Percentiles rank a stretch among this genome's conserved stretches.
phyloP scores from a whole-genome alignment of 2,113 vertebrate species.

The Drymodes brunneopygia region DNA sequence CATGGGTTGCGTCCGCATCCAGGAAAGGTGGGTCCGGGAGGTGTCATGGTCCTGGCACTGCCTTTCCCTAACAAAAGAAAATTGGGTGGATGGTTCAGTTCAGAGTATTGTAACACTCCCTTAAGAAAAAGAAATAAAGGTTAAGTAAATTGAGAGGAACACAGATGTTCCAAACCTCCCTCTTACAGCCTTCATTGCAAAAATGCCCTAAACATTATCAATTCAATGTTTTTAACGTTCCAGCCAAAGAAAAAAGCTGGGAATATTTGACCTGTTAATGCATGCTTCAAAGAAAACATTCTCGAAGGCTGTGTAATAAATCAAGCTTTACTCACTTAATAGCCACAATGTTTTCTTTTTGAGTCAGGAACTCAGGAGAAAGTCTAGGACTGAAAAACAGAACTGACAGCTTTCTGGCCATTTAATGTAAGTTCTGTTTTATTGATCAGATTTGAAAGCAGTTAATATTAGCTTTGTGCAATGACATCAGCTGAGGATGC shows the following conservation, averaged over 20 bases:
- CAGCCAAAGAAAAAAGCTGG: conserved; percentile 1
- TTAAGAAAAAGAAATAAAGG: neutral
- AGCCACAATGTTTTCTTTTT: conserved; percentile 68
- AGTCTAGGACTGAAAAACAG: conserved; percentile 17
- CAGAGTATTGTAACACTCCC: neutral
- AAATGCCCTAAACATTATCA: neutral
- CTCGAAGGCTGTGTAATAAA: conserved; percentile 72
- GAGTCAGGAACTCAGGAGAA: conserved; percentile 52
- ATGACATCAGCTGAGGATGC: conserved; percentile 31
- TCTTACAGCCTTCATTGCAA: neutral
- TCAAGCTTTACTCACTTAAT: conserved; percentile 70
- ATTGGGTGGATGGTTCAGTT: neutral
- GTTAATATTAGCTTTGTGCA: conserved; percentile 20
- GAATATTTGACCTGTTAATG: conserved; percentile 64
- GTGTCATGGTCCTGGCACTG: neutral
- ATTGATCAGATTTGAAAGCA: conserved; percentile 61
- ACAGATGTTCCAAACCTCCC: neutral
- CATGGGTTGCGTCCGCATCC: rapidly evolving
- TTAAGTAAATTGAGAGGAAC: neutral
- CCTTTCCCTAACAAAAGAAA: neutral
- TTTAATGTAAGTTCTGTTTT: conserved; percentile 60
- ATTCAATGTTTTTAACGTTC: conserved; percentile 10
- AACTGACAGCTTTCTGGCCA: conserved; percentile 50
- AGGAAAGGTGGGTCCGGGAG: rapidly evolving
- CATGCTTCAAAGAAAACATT: conserved; percentile 70